These are phyloP conservation scores for Orchestes rusci DNA, from an alignment of 2,888 invertebrate genomes.

Conservation along the genomic window DNA sequence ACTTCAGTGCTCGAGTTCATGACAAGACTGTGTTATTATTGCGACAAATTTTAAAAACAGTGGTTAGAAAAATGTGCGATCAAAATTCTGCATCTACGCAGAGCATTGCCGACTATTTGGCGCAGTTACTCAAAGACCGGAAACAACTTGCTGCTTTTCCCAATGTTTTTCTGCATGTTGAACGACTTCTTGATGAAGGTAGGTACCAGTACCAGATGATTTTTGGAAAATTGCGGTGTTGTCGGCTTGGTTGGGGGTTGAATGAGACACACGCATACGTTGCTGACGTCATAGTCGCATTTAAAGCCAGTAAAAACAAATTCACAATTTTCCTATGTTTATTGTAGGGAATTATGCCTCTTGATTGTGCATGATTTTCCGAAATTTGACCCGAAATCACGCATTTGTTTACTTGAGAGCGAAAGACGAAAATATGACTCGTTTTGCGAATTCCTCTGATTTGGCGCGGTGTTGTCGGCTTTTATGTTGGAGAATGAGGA, in stretches of 20 bases:
- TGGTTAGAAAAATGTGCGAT: conserved; percentile 42
- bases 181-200: conserved; percentile 99
- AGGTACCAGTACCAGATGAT: conserved; percentile 36
- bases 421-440: conserved; percentile 20
- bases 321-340: too few species aligned
- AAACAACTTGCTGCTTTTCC: conserved; percentile 99
- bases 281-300: too few species aligned
- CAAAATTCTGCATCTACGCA: conserved; percentile 62
- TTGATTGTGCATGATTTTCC: conserved; percentile 4
- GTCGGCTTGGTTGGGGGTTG: background rate
- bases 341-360: too few species aligned
- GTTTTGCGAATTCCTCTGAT: conserved; percentile 19
- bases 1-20: too few species aligned
- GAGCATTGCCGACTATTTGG: conserved; percentile 98
- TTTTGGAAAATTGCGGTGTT: too few species aligned
- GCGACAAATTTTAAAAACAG: too few species aligned
- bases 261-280: too few species aligned
- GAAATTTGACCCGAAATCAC: conserved; percentile 17
- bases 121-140: conserved; percentile 99
- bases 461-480: conserved; percentile 12
- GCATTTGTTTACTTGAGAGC: conserved; percentile 18
- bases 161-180: conserved; percentile 98
- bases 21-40: too few species aligned
- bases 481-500: background rate
- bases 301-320: too few species aligned